Base-by-base conservation (phyloP, 2,797 vertebrate species). In the Parotocinclus haroldoi region DNA sequence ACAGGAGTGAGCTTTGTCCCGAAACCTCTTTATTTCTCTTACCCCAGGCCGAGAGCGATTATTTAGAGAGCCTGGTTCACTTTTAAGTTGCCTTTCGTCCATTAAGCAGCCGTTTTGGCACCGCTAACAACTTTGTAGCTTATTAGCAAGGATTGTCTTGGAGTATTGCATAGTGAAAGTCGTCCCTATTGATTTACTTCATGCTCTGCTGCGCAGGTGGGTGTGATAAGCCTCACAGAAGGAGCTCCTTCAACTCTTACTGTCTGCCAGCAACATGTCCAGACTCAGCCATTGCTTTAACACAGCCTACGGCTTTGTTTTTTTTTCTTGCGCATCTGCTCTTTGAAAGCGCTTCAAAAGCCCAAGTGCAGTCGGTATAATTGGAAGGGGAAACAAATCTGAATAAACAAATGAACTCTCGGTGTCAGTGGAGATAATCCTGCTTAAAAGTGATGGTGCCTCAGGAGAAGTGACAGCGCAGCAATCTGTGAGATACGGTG, bases 381-480 rank as follows among this genome's bases (percentile, higher is more conserved):
- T 76, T 75, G 65, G 50, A 64, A 60, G 71, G 63, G 56, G 49
- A 72, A 66, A 66, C 37, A 39, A 19, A 72, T 44, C 50, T 49
- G 73, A 71, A 73, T 67, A 70, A 76, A 75, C 58, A 80, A 81
- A 86, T 85, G 79, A 82, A 86, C 76, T 84, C 71, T 44, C 67
- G 0, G 76, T 80, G 75, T 81, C 74, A 54, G 70, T 27, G 66
- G 78, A 82, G 79, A 83, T 89, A 85, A 89, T 88, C 83, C 83
- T 85, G 84, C 85, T 85, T 85, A 86, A 85, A 85, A 85, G 77
- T 71, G 78, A 82, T 79, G 74, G 71, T 51, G 68, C 76, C 72
- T 65, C 50, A 68, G 72, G 68, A 52, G 74, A 75, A 76, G 78
- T 63, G 74, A 78, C 76, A 85, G 76, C 66, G 74, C 73, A 39